Conservation (phyloP, 2,888 invertebrate species). For the Megastigmus dorsalis region DNA sequence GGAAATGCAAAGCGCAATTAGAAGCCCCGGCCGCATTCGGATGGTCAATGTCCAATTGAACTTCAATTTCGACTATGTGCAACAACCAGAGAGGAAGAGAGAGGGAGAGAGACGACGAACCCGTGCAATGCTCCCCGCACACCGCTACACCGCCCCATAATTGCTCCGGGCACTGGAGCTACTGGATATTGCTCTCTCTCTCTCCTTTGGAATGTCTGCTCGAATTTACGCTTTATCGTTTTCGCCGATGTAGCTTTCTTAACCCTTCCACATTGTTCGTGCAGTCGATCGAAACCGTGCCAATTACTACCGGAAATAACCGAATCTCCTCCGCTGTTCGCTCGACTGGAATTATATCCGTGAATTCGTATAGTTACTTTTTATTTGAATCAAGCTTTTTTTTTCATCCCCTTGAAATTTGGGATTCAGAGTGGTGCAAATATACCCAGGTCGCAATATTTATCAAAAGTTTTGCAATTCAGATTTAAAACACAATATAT, state of each 20-base stretch:
- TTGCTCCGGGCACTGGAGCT: slow-evolving; percentile 15
- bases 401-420: too few species aligned
- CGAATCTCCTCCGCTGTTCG: too few species aligned
- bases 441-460: too few species aligned
- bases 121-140: too few species aligned
- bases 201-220: slow-evolving; percentile 10
- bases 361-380: too few species aligned
- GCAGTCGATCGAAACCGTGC: background rate
- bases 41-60: slow-evolving; percentile 66
- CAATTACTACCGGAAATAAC: slow-evolving; percentile 7
- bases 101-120: background rate
- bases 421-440: too few species aligned
- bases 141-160: too few species aligned
- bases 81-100: slow-evolving; percentile 6
- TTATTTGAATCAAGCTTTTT: too few species aligned
- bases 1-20: slow-evolving; percentile 49
- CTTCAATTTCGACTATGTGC: slow-evolving; percentile 60
- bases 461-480: too few species aligned
- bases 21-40: background rate
- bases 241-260: background rate
- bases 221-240: slow-evolving; percentile 35
- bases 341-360: too few species aligned
- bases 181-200: slow-evolving; percentile 25
- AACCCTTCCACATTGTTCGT: background rate
- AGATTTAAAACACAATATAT: too few species aligned